Percentiles rank a stretch among this genome's conserved stretches.
Conservation (phyloP, 2,113 vertebrate species). For the Hypanus sabinus region DNA sequence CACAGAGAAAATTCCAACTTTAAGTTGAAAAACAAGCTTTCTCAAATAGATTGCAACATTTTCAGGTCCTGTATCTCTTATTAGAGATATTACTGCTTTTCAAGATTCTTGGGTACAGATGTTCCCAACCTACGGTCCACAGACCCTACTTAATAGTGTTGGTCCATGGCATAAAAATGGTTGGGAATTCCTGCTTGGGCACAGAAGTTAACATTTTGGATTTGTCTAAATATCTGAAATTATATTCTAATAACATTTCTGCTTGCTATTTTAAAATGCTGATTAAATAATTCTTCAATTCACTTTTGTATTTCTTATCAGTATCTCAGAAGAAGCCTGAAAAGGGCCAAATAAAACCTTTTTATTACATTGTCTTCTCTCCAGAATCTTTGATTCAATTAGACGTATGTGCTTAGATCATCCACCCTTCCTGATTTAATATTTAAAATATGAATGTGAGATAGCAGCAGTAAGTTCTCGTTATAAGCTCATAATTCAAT, state of each 20-base stretch:
- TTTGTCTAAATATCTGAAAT: background rate
- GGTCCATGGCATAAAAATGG: no score
- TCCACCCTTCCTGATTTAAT: background rate
- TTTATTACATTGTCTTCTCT: background rate
- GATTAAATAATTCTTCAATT: background rate
- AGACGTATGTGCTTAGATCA: background rate
- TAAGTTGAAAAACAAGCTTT: background rate
- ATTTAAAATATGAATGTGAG: slow-evolving; percentile 7
- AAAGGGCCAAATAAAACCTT: no score
- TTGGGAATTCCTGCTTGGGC: no score
- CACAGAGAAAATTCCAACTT: background rate
- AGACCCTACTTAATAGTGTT: no score
- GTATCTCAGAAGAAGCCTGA: background rate
- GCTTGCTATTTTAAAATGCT: background rate
- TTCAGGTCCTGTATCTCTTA: background rate
- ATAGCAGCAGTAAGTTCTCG: background rate
- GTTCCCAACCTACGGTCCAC: no score
- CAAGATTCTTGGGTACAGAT: no score
- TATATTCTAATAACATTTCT: background rate
- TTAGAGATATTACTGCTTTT: background rate
- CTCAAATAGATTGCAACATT: background rate
- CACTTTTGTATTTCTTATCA: background rate
- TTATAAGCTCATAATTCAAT: background rate
- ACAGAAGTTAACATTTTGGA: background rate
- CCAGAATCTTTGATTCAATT: background rate